These are phyloP conservation scores for Rutilus rutilus DNA, from an alignment of 2,113 vertebrate species.

Conservation along the genomic window DNA sequence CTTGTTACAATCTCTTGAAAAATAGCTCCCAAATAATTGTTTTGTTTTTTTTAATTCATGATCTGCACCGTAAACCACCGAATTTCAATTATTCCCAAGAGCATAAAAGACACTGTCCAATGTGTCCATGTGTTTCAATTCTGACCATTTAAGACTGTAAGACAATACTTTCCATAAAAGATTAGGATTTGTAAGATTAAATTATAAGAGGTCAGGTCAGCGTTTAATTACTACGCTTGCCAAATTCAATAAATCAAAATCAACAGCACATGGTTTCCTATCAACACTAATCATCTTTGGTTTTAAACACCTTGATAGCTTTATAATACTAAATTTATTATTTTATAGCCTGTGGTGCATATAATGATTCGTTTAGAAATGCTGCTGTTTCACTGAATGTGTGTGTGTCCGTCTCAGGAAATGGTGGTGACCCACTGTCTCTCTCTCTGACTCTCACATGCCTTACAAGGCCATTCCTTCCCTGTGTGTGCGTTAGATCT, in stretches of 20 bases:
- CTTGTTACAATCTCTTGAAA: not conserved
- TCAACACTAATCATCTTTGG: not conserved
- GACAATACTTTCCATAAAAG: not conserved
- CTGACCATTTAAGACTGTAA: not conserved
- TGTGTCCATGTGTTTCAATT: not conserved
- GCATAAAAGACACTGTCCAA: not conserved
- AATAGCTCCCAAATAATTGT: not conserved
- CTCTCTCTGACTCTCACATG: constrained; percentile 29
- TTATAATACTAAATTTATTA: not conserved
- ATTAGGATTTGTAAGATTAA: not conserved
- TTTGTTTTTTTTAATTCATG: not conserved
- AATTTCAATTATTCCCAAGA: not conserved
- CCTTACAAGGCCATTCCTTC: constrained; percentile 61
- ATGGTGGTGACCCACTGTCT: not conserved
- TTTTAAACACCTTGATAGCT: not conserved
- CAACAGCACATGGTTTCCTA: not conserved
- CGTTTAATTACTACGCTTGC: not conserved
- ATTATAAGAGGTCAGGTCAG: not conserved
- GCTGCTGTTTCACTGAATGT: not conserved
- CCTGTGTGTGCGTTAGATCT: constrained; percentile 43
- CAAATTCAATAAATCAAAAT: not conserved
- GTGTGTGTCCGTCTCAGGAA: not conserved
- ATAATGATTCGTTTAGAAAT: constrained; percentile 25
- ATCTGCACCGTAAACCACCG: not conserved
- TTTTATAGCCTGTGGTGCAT: not conserved